Evolutionary conservation across 2,113 vertebrate species (phyloP), one percentile per base, ranked within the genome.

Genomic region (Otis tarda): DNA sequence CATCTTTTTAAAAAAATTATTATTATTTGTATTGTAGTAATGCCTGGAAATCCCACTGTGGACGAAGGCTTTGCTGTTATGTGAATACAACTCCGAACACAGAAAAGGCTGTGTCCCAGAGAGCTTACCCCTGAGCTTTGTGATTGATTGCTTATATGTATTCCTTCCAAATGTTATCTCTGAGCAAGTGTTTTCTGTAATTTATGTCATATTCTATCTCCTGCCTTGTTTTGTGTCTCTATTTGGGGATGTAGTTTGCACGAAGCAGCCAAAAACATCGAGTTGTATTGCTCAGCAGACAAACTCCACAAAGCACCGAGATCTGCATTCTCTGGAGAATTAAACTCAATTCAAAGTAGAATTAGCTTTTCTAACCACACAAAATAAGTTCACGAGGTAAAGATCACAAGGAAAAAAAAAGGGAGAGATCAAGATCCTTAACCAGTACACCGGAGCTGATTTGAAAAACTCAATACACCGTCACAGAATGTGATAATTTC

Each of bases 21-120:
- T 95, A 65, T 85, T 97, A 92, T 95, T 96, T 94, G 87, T 61
- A 79, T 82, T 94, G 74, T 65, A 50, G 81, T 50, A 94, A 92
- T 57, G 67, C 92, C 86, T 70, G 27, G 89, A 87, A 87, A 82
- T 90, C 91, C 91, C 92, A 24, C 70, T 55, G 87, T 18, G 81
- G 91, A 47, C 65, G 14, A 43, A 70, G 86, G 87, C 77, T 92
- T 79, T 82, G 91, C 90, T 91, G 87, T 39, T 69, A 33, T 12
- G 50, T 43, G 73, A 49, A 25, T 50, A 9, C 52, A 87, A 14
- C 88, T 88, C 73, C n/a, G 90, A 90, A n/a, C 56, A 14, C 53
- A 79, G 67, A 76, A 82, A 76, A 76, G 80, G 28, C 86, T 87
- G 73, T 33, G 53, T 92, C 94, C 77, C 76, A 86, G 56, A 28